Percentiles rank a stretch among this genome's conserved stretches.
These are phyloP conservation scores for Phymatocera aterrima DNA, from an alignment of 2,888 invertebrate species.

Conservation along the genomic window DNA sequence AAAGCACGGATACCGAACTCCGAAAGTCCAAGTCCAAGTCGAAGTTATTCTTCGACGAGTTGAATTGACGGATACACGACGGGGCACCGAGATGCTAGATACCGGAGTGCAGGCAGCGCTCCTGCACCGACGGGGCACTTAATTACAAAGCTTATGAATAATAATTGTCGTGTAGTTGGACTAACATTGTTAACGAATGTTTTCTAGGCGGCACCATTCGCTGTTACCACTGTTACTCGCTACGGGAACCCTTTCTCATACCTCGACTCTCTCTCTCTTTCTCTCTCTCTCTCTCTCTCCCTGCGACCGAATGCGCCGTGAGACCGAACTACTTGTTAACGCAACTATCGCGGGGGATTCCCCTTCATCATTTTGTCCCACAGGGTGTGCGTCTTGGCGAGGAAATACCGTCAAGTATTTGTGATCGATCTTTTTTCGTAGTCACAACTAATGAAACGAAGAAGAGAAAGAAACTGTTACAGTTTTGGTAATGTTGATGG, in stretches of 20 bases:
- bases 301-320: conserved; percentile 12
- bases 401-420: no score
- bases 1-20: neutral
- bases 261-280: conserved; percentile 1
- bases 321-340: conserved; percentile 39
- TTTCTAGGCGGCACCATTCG: conserved; percentile 72
- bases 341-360: neutral
- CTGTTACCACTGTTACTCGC: conserved; percentile 67
- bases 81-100: conserved; percentile 34
- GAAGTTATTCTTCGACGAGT: conserved; percentile 13
- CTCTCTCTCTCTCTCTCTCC: neutral
- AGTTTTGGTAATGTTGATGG: no score
- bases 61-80: conserved; percentile 24
- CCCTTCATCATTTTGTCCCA: neutral
- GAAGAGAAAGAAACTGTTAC: no score
- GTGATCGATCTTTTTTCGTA: no score
- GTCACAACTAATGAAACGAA: no score
- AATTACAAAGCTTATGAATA: conserved; percentile 74
- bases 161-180: conserved; percentile 75
- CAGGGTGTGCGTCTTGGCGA: neutral
- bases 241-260: conserved; percentile 64
- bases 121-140: conserved; percentile 58
- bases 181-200: conserved; percentile 73
- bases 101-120: no score
- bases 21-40: neutral